A percentile compares a stretch with the other conserved stretches of the same genome.
phyloP scores from a whole-genome alignment of 2,113 vertebrate genomes.

The Paramormyrops kingsleyae region DNA sequence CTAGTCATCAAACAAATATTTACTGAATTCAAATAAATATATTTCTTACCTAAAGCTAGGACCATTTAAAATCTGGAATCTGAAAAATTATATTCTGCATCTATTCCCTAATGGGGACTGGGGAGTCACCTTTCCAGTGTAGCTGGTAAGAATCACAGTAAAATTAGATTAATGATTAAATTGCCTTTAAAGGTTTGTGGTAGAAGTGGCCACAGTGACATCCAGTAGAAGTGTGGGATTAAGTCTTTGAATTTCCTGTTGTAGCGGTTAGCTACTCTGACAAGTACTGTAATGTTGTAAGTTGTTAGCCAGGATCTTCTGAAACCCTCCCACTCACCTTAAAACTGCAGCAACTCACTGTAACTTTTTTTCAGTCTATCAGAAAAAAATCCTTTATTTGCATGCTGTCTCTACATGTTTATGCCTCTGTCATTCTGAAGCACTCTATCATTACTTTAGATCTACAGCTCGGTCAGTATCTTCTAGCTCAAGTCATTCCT shows the following conservation, averaged over 20 bases:
- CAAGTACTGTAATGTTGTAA: not conserved
- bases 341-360: not conserved
- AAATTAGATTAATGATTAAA: not conserved
- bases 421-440: not conserved
- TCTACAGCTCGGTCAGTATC: not conserved
- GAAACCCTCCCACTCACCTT: not conserved
- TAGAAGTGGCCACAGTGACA: not conserved
- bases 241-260: not conserved
- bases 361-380: not conserved
- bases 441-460: not conserved
- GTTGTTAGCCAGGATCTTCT: not conserved
- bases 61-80: not conserved
- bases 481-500: not conserved
- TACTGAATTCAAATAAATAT: not conserved
- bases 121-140: not conserved
- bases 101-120: not conserved
- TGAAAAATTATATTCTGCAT: not conserved
- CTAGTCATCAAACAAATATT: not conserved
- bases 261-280: not conserved
- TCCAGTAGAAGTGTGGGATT: not conserved
- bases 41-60: not conserved
- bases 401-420: not conserved
- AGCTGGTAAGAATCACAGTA: not conserved
- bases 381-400: not conserved
- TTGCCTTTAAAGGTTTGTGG: not conserved